Evolutionary conservation across 2,888 invertebrate genomes (phyloP).

Genomic region (Halocaridina rubra): DNA sequence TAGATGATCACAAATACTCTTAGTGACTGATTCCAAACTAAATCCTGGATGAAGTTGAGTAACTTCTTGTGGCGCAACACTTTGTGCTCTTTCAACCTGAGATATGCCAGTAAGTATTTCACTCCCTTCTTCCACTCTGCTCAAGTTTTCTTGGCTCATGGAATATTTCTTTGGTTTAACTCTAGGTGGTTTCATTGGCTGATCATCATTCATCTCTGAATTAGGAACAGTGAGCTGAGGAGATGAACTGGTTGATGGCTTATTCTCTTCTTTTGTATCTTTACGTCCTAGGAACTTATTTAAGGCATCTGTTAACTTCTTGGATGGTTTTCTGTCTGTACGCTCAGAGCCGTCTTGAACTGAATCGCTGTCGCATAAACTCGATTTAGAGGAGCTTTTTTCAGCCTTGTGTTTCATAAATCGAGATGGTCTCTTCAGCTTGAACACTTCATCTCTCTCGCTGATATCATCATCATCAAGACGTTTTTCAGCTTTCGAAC

Average conservation of each 20-base stretch:
- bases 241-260: not conserved
- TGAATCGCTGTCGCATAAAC: constrained; percentile 43
- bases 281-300: constrained; percentile 62
- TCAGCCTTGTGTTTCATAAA: constrained; percentile 57
- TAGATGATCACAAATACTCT: constrained; percentile 58
- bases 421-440: constrained; percentile 55
- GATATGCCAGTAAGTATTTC: not conserved
- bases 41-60: constrained; percentile 28
- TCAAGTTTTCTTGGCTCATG: constrained; percentile 57
- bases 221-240: constrained; percentile 4
- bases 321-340: constrained; percentile 49
- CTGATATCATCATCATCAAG: constrained; percentile 33
- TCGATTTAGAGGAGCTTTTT: constrained; percentile 55
- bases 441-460: constrained; percentile 54
- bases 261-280: constrained; percentile 34
- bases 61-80: not conserved
- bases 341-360: constrained; percentile 36
- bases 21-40: constrained; percentile 58
- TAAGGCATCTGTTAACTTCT: constrained; percentile 58
- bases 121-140: constrained; percentile 15
- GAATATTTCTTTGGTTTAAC: constrained; percentile 54
- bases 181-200: constrained; percentile 47
- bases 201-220: constrained; percentile 9
- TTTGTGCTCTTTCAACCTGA: not conserved
- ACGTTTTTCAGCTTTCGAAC: not conserved